These are phyloP conservation scores for Asobara japonica DNA, from an alignment of 1,140 invertebrate genomes.

Conservation along the genomic window DNA sequence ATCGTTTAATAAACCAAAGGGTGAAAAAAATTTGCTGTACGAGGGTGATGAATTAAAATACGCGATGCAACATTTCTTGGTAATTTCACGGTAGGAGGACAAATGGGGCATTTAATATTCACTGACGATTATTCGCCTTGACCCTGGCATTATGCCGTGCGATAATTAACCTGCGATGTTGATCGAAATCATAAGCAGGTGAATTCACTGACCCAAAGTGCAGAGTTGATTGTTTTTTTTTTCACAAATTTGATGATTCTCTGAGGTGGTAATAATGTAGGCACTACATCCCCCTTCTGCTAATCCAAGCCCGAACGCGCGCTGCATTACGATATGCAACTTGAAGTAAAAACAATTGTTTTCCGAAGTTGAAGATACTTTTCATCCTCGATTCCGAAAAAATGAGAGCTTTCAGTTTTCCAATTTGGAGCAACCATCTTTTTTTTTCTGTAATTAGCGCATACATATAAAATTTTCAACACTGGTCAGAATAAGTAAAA, in stretches of 20 bases:
- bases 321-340: no score
- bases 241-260: not conserved
- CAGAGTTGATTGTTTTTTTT: not conserved
- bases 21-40: not conserved
- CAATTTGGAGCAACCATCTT: no score
- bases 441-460: no score
- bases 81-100: slow-evolving; percentile 37
- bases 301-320: no score
- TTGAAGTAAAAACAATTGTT: no score
- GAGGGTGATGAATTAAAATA: slow-evolving; percentile 9
- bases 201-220: not conserved
- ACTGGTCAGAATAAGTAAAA: no score
- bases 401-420: no score
- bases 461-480: no score
- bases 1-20: not conserved
- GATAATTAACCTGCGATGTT: slow-evolving; percentile 9
- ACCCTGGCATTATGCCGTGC: slow-evolving; percentile 2
- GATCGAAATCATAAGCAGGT: slow-evolving; percentile 23
- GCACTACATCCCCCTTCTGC: no score
- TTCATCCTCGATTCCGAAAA: no score
- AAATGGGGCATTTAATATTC: slow-evolving; percentile 38
- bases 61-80: slow-evolving; percentile 14
- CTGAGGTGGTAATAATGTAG: no score
- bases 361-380: no score
- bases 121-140: slow-evolving; percentile 18